Evolutionary conservation across 2,797 vertebrate genomes (phyloP).

Genomic region (Chrosomus eos): DNA sequence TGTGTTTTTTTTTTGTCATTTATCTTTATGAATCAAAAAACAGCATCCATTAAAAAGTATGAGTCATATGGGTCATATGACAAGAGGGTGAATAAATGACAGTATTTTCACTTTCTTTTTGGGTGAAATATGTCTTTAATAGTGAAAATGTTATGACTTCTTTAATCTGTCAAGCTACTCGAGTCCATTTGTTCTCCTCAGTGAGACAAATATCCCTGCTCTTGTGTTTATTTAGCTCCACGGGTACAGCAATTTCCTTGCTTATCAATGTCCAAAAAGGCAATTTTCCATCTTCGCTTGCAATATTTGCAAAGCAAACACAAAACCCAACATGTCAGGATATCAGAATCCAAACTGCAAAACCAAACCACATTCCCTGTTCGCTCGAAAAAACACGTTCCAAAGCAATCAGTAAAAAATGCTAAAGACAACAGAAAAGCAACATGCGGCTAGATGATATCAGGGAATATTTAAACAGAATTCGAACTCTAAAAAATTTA

Average conservation of each 20-base stretch:
- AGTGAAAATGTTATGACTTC: slow-evolving; percentile 43
- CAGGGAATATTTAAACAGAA: slow-evolving; percentile 51
- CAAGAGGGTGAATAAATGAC: neutral
- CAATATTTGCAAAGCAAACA: slow-evolving; percentile 61
- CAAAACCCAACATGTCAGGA: slow-evolving; percentile 57
- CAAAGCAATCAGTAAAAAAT: slow-evolving; percentile 60
- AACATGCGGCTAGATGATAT: slow-evolving; percentile 53
- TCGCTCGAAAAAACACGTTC: slow-evolving; percentile 42
- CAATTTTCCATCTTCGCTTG: slow-evolving; percentile 51
- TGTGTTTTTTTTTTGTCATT: neutral
- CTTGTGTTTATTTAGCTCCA: slow-evolving; percentile 56
- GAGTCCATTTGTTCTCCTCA: slow-evolving; percentile 47
- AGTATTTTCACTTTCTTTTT: slow-evolving; percentile 11
- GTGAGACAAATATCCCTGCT: slow-evolving; percentile 49
- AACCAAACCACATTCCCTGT: slow-evolving; percentile 57
- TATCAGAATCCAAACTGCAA: slow-evolving; percentile 54
- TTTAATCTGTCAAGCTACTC: slow-evolving; percentile 45
- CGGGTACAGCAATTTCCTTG: slow-evolving; percentile 34
- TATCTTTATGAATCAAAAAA: neutral
- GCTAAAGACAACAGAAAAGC: slow-evolving; percentile 54
- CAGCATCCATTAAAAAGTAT: neutral
- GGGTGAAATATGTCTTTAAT: slow-evolving; percentile 7
- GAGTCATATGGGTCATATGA: neutral
- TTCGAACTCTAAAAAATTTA: slow-evolving; percentile 31
- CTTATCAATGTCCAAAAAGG: slow-evolving; percentile 50